Evolutionary conservation across 2,888 invertebrate genomes (phyloP), one percentile per base, ranked within the genome.

Genomic region (Resseliella maxima): DNA sequence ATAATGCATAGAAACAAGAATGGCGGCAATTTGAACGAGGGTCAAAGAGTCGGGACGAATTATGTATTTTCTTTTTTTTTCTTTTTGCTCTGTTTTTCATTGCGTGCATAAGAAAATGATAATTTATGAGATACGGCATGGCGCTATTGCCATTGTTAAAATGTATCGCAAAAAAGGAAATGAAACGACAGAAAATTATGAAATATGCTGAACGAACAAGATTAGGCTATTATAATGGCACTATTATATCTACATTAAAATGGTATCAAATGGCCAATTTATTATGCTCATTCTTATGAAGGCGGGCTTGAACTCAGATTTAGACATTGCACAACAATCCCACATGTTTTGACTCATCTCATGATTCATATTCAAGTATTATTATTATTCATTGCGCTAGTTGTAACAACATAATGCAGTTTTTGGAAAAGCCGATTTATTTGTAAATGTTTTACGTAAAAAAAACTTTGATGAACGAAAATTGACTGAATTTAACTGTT

Each of bases 171-270:
- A 35, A 72, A 72, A 72, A n/a, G 72, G 35, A n/a, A 72, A 35
- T 21, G 15, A 31, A 72, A 1, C 72, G 72, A 18, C 59, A 31
- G 72, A 72, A 72, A 72, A 31, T 72, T 35, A 72, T 72, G 35
- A 72, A 72, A 72, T 72, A 72, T 72, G 72, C 31, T 72, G 1
- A 3, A 31, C 10, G 72, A 31, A 31, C 15, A 15, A 72, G 72
- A 72, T 72, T 72, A 72, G 72, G 72, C 72, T 72, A 72, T 72
- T 72, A 72, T 72, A 72, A 72, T 72, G 31, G 35, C 31, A 72
- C 72, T 72, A 72, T 72, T 31, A 31, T 59, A 24, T 72, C 72
- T 72, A 35, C 72, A 72, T 72, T 72, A 35, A 72, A 72, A 72
- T 72, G 72, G 31, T 72, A 72, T 72, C 72, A 72, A 72, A 72